phyloP scores from a whole-genome alignment of 2,797 vertebrate genomes.

The Orientallactaga sibirica region DNA sequence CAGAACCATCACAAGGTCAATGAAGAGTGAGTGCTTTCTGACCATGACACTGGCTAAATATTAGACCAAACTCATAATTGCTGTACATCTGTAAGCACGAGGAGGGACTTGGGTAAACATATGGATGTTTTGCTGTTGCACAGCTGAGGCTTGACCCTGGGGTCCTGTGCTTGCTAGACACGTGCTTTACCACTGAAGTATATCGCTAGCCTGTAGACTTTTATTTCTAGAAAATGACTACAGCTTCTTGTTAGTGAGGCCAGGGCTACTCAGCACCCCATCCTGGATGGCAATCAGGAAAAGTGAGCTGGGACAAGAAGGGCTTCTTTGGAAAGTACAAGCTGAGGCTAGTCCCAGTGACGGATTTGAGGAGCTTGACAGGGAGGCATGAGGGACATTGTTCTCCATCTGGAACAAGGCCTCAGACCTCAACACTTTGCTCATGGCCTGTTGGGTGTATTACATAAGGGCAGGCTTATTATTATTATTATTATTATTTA shows the following conservation, averaged over 20 bases:
- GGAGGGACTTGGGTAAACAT: background rate
- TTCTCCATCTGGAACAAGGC: background rate
- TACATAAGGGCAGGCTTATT: background rate
- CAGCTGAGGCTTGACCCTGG: background rate
- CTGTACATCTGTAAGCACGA: background rate
- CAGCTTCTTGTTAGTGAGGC: background rate
- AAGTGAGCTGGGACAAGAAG: background rate
- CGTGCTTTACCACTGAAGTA: background rate
- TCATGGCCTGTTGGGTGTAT: background rate
- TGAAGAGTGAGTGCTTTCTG: background rate
- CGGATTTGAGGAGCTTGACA: background rate
- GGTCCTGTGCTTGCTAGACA: too few species aligned
- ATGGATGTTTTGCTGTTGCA: background rate
- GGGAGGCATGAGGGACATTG: background rate
- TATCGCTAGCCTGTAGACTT: background rate
- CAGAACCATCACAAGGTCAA: background rate
- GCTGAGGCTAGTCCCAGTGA: background rate
- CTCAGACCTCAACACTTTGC: background rate
- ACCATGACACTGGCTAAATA: background rate
- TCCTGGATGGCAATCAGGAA: background rate
- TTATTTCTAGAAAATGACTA: slow-evolving; percentile 14
- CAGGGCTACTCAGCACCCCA: background rate
- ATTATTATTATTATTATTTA: too few species aligned
- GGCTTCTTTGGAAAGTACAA: background rate
- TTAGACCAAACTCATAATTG: background rate